These are phyloP conservation scores for Peromyscus attwateri DNA, from an alignment of 2,797 vertebrate species.

Conservation along the genomic window DNA sequence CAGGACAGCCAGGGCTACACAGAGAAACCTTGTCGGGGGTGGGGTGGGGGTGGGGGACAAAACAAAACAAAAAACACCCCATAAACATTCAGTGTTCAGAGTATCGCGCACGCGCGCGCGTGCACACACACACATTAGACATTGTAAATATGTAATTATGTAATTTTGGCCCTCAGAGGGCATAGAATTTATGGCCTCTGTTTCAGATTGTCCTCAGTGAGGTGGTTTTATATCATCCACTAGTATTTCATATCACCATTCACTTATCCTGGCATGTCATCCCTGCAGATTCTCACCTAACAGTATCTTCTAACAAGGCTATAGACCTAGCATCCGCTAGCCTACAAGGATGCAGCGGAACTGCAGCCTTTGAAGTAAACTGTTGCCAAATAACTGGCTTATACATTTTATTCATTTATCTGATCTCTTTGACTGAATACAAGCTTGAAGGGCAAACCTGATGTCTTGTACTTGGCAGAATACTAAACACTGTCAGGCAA, in stretches of 20 bases:
- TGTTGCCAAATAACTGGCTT: constrained; percentile 2
- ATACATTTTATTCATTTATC: not conserved
- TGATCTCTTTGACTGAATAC: not conserved
- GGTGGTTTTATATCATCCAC: not conserved
- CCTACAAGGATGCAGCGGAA: not conserved
- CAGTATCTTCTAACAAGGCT: not conserved
- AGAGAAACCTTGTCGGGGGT: too few relatives aligned
- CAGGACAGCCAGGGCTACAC: too few relatives aligned
- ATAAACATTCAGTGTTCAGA: not conserved
- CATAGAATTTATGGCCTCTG: not conserved
- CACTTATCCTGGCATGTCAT: not conserved
- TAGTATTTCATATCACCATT: not conserved
- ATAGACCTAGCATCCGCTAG: not conserved
- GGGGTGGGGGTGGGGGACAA: too few relatives aligned
- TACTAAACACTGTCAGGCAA: not conserved
- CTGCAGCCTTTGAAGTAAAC: not conserved
- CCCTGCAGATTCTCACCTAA: not conserved
- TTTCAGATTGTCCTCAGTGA: not conserved
- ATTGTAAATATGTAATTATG: not conserved
- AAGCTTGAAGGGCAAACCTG: not conserved
- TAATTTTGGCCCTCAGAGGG: not conserved
- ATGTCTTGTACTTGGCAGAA: not conserved
- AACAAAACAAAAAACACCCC: too few relatives aligned
- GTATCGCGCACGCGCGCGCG: too few relatives aligned
- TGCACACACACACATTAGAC: not conserved